Evolutionary conservation across 2,113 vertebrate species (phyloP).

Genomic region (Callopanchax toddi): DNA sequence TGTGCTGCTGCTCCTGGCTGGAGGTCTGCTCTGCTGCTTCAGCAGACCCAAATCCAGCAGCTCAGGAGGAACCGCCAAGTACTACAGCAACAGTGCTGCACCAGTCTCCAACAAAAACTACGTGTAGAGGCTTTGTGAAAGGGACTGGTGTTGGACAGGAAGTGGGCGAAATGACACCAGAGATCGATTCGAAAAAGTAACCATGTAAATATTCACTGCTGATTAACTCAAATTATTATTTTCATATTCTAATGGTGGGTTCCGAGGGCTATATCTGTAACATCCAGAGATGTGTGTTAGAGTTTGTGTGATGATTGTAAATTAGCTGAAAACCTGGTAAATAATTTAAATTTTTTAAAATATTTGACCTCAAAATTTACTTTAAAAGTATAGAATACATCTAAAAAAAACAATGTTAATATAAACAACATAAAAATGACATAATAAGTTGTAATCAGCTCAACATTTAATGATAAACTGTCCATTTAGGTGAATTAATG

Average conservation of each 20-base stretch:
- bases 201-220: conserved; percentile 54
- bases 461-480: not conserved
- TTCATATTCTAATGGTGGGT: conserved; percentile 3
- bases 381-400: not conserved
- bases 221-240: not conserved
- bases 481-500: no score
- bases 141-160: conserved; percentile 15
- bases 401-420: not conserved
- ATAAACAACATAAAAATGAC: not conserved
- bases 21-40: conserved; percentile 83
- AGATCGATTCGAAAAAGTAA: not conserved
- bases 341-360: no score
- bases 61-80: conserved; percentile 72
- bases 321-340: no score
- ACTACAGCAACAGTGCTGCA: conserved; percentile 73
- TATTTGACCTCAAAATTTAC: no score
- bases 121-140: conserved; percentile 52
- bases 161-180: not conserved
- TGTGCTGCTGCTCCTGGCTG: conserved; percentile 73
- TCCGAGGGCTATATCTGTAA: conserved; percentile 12
- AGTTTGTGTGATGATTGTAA: no score
- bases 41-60: conserved; percentile 60
- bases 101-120: conserved; percentile 70
- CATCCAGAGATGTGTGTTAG: not conserved
- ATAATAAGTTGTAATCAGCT: not conserved